Evolutionary conservation across 2,113 vertebrate genomes (phyloP), one percentile per base, ranked within the genome.

Genomic region (Phainopepla nitens): DNA sequence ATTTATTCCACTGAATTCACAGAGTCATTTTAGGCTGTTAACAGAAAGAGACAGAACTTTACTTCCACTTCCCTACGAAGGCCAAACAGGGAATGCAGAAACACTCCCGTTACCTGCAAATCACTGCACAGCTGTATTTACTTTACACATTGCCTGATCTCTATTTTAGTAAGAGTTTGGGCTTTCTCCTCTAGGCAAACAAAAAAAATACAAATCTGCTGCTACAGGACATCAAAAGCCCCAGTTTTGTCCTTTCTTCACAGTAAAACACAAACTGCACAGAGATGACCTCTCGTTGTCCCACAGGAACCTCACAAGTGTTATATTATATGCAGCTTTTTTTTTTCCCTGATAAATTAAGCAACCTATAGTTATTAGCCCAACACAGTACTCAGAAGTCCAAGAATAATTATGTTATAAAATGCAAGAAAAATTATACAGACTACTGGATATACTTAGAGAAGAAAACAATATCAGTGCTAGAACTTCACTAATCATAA

Each of bases 11-110:
- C 97, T 96, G 96, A 97, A 97, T 97, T 99, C 98, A 98, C 94
- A 97, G 97, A 97, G 97, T 98, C 99, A 99, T 99, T 98, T 99
- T 99, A 99, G 97, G 97, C 99, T 99, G 98, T 90, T 79, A 98
- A 98, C 93, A 98, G 92, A 98, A 65, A 97, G 53, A 97, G 82
- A 97, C 65, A 97, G 41, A 92, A 82, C 72, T 97, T 98, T 96
- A 97, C 44, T 97, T 94, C 93, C 71, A 95, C 83, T 95, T 97
- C 81, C 70, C 89, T 89, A 56, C 1, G 1, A 77, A 94, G 58
- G 76, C 79, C 44, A 82, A 80, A 77, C 1, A 72, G 87, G 33
- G 80, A 82, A 94, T 60, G 87, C 22, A 91, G 28, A 68, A 97
- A 94, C 87, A 94, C 75, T 93, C 93, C 92, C 79, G 1, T 71